Evolutionary conservation across 2,888 invertebrate genomes (phyloP).

Genomic region (Neoitamus cyanurus): DNA sequence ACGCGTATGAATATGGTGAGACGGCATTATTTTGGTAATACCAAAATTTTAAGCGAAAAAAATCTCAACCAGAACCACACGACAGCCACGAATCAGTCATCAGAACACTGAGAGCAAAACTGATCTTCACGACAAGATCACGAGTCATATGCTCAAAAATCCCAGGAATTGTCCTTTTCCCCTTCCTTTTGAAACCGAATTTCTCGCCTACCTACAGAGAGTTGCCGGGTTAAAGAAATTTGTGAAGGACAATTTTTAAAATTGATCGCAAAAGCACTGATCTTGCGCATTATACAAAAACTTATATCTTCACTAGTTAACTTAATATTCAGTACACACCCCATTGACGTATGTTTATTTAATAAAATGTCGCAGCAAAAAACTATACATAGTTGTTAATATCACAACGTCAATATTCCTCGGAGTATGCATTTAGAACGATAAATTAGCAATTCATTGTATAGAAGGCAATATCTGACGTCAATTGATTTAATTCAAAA

Average conservation of each 20-base stretch:
- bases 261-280: background rate
- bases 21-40: background rate
- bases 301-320: background rate
- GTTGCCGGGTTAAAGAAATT: background rate
- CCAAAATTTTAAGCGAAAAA: background rate
- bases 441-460: slow-evolving; percentile 27
- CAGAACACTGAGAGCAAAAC: background rate
- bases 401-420: background rate
- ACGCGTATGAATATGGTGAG: background rate
- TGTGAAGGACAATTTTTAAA: background rate
- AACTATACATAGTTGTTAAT: background rate
- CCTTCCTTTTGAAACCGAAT: background rate
- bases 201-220: background rate
- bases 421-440: background rate
- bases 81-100: background rate
- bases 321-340: slow-evolving; percentile 3
- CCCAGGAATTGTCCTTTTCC: background rate
- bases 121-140: background rate
- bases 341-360: slow-evolving; percentile 17
- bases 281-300: background rate
- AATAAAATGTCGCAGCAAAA: background rate
- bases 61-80: background rate
- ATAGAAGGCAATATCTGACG: slow-evolving; percentile 29
- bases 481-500: slow-evolving; percentile 8
- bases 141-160: background rate